Percentiles rank a stretch among this genome's conserved stretches.
These are phyloP conservation scores for Diplazon laetatorius DNA, from an alignment of 2,888 invertebrate genomes.

Conservation along the genomic window DNA sequence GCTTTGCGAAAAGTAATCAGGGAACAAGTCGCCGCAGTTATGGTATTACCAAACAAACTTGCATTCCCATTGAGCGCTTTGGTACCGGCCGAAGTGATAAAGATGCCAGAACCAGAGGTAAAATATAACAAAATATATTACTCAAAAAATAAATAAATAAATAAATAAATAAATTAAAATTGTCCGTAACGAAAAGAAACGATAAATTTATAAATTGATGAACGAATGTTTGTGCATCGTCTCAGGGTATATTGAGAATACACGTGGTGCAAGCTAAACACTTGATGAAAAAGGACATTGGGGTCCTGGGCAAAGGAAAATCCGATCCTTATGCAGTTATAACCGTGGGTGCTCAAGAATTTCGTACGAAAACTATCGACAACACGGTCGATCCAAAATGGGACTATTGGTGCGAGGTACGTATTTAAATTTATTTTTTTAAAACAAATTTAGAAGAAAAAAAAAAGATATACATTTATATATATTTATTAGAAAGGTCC, in stretches of 20 bases:
- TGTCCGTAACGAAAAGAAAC: no score
- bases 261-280: constrained; percentile 97
- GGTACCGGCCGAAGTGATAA: constrained; percentile 91
- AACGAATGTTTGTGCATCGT: constrained; percentile 41
- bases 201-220: no score
- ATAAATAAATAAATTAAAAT: no score
- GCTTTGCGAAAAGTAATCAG: constrained; percentile 93
- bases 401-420: constrained; percentile 99
- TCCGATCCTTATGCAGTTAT: constrained; percentile 98
- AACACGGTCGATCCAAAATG: constrained; percentile 97
- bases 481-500: no score
- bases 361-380: constrained; percentile 96
- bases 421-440: constrained; percentile 69
- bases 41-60: constrained; percentile 98
- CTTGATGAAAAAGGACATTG: constrained; percentile 97
- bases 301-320: constrained; percentile 96
- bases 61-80: constrained; percentile 94
- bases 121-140: no score
- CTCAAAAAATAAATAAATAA: no score
- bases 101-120: constrained; percentile 97
- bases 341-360: constrained; percentile 96
- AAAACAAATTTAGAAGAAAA: no score
- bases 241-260: constrained; percentile 95
- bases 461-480: no score
- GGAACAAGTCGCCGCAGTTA: constrained; percentile 95